phyloP scores from a whole-genome alignment of 64 coral and sea anemone species.

The Montipora cactus region DNA sequence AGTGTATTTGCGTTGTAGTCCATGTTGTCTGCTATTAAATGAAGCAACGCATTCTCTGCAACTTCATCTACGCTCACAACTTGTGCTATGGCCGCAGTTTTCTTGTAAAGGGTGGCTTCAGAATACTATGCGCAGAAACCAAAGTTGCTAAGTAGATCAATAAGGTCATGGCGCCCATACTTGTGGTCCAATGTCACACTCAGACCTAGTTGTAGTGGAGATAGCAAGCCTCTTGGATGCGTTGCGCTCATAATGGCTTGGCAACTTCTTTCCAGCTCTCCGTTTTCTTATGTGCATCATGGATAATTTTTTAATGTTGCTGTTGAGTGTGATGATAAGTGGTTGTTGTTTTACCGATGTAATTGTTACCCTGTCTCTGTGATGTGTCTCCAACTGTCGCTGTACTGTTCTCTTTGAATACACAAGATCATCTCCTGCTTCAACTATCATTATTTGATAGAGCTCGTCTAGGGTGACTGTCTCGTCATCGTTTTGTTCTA shows the following conservation, averaged over 20 bases:
- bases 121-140: no score
- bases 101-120: no score
- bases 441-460: conserved; percentile 33
- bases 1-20: neutral
- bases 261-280: conserved; percentile 24
- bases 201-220: no score
- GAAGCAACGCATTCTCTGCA: no score
- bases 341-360: conserved; percentile 13
- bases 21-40: neutral
- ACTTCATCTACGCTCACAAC: no score
- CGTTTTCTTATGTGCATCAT: no score
- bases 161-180: no score
- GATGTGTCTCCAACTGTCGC: conserved; percentile 23
- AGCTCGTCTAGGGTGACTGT: conserved; percentile 53
- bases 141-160: no score
- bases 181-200: no score
- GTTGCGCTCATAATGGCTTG: neutral
- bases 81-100: no score
- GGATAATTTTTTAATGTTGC: conserved; percentile 39
- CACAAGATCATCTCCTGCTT: conserved; percentile 17
- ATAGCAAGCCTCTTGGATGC: no score
- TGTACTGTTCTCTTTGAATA: conserved; percentile 28
- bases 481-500: conserved; percentile 49
- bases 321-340: conserved; percentile 32
- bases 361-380: conserved; percentile 50